These are phyloP conservation scores for Drosophila watanabei DNA, from an alignment of 1,140 invertebrate genomes.

Conservation along the genomic window DNA sequence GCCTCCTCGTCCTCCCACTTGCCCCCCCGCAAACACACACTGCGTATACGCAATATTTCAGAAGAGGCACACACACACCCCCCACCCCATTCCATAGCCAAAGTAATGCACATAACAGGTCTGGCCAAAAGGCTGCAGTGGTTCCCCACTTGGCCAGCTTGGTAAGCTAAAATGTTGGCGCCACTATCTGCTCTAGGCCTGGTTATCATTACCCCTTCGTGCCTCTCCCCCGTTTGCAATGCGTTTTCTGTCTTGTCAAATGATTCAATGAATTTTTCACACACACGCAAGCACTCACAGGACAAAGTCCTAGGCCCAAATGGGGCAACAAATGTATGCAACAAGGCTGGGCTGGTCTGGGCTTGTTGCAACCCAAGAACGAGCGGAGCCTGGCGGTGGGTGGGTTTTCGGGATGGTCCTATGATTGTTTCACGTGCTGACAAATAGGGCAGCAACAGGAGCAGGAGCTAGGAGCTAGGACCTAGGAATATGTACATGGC, in stretches of 20 bases:
- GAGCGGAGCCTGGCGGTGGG: background rate
- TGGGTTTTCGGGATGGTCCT: conserved; percentile 48
- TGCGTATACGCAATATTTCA: conserved; percentile 78
- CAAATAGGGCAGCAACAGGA: conserved; percentile 58
- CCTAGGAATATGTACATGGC: conserved; percentile 21
- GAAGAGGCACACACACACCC: conserved; percentile 1
- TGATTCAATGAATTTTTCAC: conserved; percentile 83
- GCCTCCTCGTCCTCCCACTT: no score
- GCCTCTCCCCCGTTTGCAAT: background rate
- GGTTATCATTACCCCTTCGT: conserved; percentile 30
- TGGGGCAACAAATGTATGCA: conserved; percentile 77
- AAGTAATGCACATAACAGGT: conserved; percentile 65
- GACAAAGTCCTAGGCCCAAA: conserved; percentile 1
- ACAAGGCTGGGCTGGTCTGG: conserved; percentile 21
- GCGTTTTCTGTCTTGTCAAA: conserved; percentile 61
- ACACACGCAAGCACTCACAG: conserved; percentile 19
- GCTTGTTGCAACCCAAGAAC: conserved; percentile 49
- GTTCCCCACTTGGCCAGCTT: background rate
- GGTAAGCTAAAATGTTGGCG: conserved; percentile 66
- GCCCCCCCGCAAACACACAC: background rate
- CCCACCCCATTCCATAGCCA: background rate
- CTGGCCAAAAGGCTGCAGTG: background rate
- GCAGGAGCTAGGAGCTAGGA: background rate
- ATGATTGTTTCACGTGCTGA: conserved; percentile 82
- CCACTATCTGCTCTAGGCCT: conserved; percentile 40